Evolutionary conservation across 2,888 invertebrate genomes (phyloP), one percentile per base, ranked within the genome.

Genomic region (Didymodactylos carnosus): DNA sequence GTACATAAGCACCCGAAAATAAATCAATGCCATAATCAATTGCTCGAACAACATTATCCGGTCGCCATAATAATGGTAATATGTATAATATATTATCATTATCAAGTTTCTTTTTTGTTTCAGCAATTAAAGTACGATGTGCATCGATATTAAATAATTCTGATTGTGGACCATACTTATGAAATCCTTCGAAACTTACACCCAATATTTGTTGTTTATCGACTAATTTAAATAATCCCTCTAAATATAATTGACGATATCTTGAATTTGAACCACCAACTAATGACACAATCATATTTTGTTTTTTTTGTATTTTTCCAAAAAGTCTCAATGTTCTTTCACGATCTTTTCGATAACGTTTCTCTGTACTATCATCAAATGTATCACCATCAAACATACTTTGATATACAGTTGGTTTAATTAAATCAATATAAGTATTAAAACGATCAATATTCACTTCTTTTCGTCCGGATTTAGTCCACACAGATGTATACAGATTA

Each of bases 21-120:
- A 93, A 81, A 83, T 94, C 94, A 77, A 92, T 87, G 25, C 94
- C 94, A 40, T 87, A 79, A 77, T 88, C 86, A 41, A 93, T 87
- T 0, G 92, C 87, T 76, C 88, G 85, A 75, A 94, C 80, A 51
- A 91, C 85, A 39, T 87, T 84, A 7, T 87, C 83, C 5, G 93
- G 92, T 80, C 87, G 62, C 62, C 62, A 62, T 8, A 62, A 35
- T n/a, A 62, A 35, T 35, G 62, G 62, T 35, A 62, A 35, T 19
- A 35, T 62, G 35, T 10, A 62, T 10, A 62, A 13, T n/a, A 62
- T 16, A 62, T 62, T 62, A n/a, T 29, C 19, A n/a, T 62, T 3
- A 7, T 62, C 62, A 11, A 62, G n/a, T 35, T 62, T 62, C 16
- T 16, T 35, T 62, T 7, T 1, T 62, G 62, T 35, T 62, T 62